A percentile compares a stretch with the other conserved stretches of the same genome.
Evolutionary conservation across 53 echinoderm and acorn worm genomes (phyloP).

Genomic region (Crossaster papposus): DNA sequence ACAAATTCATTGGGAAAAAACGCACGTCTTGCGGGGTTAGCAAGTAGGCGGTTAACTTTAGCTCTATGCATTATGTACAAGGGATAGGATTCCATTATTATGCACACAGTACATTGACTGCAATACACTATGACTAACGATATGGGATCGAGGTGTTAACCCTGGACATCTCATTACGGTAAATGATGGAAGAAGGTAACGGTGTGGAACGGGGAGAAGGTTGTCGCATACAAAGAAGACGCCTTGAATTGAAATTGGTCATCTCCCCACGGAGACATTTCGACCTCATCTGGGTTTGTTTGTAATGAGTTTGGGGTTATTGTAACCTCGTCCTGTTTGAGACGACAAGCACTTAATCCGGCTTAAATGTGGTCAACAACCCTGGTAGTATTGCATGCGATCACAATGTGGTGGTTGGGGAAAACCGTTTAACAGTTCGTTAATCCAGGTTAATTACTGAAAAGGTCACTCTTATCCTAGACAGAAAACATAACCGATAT

Average conservation of each 20-base stretch:
- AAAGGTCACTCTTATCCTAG: no score
- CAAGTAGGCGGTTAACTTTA: background rate
- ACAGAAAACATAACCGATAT: background rate
- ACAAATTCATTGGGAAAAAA: no score
- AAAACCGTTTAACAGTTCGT: no score
- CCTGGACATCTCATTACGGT: conserved; percentile 50
- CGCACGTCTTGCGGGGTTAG: no score
- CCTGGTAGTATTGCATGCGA: no score
- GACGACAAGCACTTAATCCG: background rate
- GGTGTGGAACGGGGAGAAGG: conserved; percentile 48
- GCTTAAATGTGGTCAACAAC: no score
- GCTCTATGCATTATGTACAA: no score
- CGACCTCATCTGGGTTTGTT: background rate
- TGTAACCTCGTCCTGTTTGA: background rate
- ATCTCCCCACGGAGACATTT: background rate
- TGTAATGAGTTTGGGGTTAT: background rate
- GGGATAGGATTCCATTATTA: background rate
- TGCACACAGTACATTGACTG: background rate
- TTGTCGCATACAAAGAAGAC: background rate
- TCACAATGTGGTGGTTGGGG: no score
- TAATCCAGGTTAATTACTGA: no score
- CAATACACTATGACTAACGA: conserved; percentile 44
- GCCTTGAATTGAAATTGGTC: conserved; percentile 16
- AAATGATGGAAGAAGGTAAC: conserved; percentile 29
- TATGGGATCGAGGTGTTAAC: conserved; percentile 49